Evolutionary conservation across 2,113 vertebrate genomes (phyloP), one percentile per base, ranked within the genome.

Genomic region (Rousettus leschenaultii): DNA sequence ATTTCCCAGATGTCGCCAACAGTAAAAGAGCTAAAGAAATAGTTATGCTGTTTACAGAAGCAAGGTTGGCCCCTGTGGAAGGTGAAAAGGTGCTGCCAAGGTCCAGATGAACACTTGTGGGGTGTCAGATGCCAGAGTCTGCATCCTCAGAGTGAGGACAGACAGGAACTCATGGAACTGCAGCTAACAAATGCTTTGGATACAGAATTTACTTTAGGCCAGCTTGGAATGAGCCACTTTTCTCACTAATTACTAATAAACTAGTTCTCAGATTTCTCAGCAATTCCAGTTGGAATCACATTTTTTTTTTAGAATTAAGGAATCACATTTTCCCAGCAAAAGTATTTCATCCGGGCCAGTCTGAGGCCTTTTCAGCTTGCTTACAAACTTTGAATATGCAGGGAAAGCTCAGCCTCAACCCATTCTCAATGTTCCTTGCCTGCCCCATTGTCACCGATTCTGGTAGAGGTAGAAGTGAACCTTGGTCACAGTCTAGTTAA

Each of bases 231-330:
- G 22, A 24, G 35, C 9, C 18, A 57, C 70, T 61, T 86, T 35
- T 73, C 57, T 77, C 14, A 57, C 51, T 45, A 73, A 70, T 40
- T 90, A 90, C 24, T 1, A 57, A 26, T 57, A 53, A 73, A 19
- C 83, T 78, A 57, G 6, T 93, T 91, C 53, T 78, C 35, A 43
- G 21, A 63, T 87, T 86, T 86, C 91, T 91, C 78, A 84, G 71
- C 59, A 35, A 91, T 77, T 65, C 4, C 18, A 43, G 38, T 89
- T 78, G 33, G 16, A 91, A 66, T 86, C n/a, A 78, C 3, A 66
- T 79, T 45, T 51, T 51, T 51, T 51, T 51, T 65, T 84, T 89
- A 71, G 84, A 75, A 85, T 2, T 19, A 24, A 96, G 9, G 45
- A 71, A 80, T 51, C 35, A 21, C 35, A 89, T 59, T 65, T 96